Conservation (phyloP, 2,113 vertebrate species). For the Chamaetylas fuelleborni region DNA sequence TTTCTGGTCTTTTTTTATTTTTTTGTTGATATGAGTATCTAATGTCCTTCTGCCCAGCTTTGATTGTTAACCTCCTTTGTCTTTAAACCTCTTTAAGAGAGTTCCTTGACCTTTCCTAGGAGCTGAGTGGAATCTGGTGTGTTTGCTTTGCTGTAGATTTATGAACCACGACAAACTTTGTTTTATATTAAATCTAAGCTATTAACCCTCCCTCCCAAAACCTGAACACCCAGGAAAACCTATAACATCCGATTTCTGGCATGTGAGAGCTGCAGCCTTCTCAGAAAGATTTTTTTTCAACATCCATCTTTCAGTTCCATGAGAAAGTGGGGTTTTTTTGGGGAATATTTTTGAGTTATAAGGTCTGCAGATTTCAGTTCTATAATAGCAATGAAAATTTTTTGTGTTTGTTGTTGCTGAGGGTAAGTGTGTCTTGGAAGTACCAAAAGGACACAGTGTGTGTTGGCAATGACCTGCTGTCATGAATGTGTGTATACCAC, state of each 20-base stretch:
- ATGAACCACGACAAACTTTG: neutral
- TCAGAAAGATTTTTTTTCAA: neutral
- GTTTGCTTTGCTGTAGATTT: neutral
- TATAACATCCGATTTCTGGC: neutral
- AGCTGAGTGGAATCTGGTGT: neutral
- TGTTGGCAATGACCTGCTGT: neutral
- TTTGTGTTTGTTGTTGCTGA: neutral
- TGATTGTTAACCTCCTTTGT: neutral
- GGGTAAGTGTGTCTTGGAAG: neutral
- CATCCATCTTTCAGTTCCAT: neutral
- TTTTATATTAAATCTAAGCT: neutral
- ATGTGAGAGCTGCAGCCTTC: neutral
- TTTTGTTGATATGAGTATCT: neutral
- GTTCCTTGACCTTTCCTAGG: neutral
- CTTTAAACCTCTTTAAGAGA: neutral
- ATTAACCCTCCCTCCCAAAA: neutral
- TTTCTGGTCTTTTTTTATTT: neutral
- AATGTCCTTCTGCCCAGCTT: neutral
- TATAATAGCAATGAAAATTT: neutral
- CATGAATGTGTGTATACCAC: neutral
- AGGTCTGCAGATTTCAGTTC: neutral
- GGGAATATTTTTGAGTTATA: neutral
- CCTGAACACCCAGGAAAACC: neutral
- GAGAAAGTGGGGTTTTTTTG: neutral
- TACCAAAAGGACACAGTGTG: accelerated